Evolutionary conservation across 2,113 vertebrate genomes (phyloP).

Genomic region (Potamarius usumacintae): DNA sequence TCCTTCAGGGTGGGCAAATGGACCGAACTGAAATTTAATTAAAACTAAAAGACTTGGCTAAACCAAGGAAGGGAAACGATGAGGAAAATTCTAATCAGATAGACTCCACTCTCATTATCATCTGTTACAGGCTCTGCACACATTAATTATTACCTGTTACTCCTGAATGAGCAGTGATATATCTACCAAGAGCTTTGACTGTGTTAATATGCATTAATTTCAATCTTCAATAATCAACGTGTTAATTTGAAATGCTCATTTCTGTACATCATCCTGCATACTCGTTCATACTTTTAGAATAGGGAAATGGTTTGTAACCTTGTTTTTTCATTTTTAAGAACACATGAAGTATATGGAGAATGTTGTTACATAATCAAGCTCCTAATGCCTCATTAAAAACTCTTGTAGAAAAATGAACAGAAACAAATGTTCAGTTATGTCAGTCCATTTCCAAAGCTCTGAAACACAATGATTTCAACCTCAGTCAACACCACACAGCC

Average conservation of each 20-base stretch:
- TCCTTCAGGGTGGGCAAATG: neutral
- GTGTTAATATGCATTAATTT: neutral
- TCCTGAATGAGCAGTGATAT: neutral
- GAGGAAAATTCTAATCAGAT: neutral
- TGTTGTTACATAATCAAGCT: neutral
- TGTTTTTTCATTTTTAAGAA: neutral
- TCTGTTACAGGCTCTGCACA: constrained; percentile 2
- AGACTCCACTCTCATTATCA: neutral
- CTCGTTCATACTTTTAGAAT: neutral
- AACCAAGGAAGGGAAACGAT: neutral
- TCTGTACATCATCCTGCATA: neutral
- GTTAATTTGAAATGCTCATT: neutral
- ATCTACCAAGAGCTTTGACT: neutral
- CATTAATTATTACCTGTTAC: constrained; percentile 9
- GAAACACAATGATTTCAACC: neutral
- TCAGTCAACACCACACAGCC: neutral
- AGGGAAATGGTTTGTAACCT: neutral
- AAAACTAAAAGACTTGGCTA: neutral
- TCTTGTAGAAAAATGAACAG: neutral
- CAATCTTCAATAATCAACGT: neutral
- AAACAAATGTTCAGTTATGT: neutral
- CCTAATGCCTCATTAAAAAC: neutral
- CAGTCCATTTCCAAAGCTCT: neutral
- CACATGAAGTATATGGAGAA: neutral
- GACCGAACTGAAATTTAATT: neutral